Evolutionary conservation across 1,140 invertebrate genomes (phyloP), one percentile per base, ranked within the genome.

Genomic region (Mya arenaria): DNA sequence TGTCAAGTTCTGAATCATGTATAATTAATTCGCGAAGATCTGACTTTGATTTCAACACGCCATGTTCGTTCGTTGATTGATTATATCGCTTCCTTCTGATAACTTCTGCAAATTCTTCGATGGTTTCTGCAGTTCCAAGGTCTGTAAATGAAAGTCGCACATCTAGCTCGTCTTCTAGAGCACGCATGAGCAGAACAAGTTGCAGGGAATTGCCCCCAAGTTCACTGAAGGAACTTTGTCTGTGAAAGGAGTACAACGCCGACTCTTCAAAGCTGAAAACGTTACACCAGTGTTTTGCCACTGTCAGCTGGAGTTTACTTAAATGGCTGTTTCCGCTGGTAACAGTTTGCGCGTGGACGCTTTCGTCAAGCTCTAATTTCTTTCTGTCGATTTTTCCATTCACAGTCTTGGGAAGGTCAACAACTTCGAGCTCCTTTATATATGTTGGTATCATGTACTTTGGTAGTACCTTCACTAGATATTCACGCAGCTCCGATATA

Each of bases 331-430:
- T 52, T 32, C 83, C 82, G 28, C 81, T 60, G 19, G 39, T 32
- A 8, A 55, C 48, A 5, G 58, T 36, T 72, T 78, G 72, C 32
- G 86, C 84, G 55, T 85, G 87, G 17, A 88, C 73, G 17, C 66
- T 62, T 73, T 87, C 85, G 41, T 88, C 87, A 58, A 41, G 65
- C 74, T 86, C 79, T 28, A 88, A 55, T 25, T 37, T 58, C 62
- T 87, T 85, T 32, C 86, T 48, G 68, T 88, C 83, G n/a, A 88
- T 82, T 82, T 88, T 88, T 4, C 87, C 87, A 48, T 86, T 88
- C 5, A 85, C 30, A n/a, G 86, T 86, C 60, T 82, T 80, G 3
- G 87, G 87, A 52, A 86, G 83, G n/a, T 87, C 84, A 34, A 52
- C 30, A 25, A 80, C 68, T 23, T 88, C 78, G 4, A 87, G 13